phyloP scores from a whole-genome alignment of 2,113 vertebrate genomes.

The Oxygymnocypris stewartii region DNA sequence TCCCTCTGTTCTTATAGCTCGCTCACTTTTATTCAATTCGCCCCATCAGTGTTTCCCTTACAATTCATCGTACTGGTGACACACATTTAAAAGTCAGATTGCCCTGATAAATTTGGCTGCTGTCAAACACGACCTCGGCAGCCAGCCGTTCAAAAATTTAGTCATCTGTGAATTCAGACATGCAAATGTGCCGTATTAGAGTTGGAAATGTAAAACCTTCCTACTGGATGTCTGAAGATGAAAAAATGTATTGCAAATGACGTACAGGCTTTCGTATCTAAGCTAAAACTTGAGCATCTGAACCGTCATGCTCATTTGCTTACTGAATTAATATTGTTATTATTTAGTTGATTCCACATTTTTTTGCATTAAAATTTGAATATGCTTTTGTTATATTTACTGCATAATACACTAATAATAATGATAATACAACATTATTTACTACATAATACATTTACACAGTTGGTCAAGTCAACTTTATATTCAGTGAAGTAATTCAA shows the following conservation, averaged over 20 bases:
- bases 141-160: constrained; percentile 46
- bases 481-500: not conserved
- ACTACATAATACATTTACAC: not conserved
- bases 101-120: constrained; percentile 50
- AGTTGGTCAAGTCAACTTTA: not conserved
- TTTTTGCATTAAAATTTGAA: not conserved
- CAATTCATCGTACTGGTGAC: constrained; percentile 43
- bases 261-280: constrained; percentile 13
- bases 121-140: constrained; percentile 51
- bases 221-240: constrained; percentile 37
- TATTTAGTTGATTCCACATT: not conserved
- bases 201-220: constrained; percentile 44
- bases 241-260: constrained; percentile 49
- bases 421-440: not conserved
- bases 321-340: not conserved
- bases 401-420: not conserved
- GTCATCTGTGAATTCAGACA: constrained; percentile 58
- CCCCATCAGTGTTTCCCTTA: constrained; percentile 49
- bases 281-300: not conserved
- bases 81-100: constrained; percentile 58
- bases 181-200: constrained; percentile 37
- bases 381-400: not conserved
- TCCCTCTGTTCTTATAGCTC: constrained; percentile 34
- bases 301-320: not conserved
- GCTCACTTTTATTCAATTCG: constrained; percentile 52